Evolutionary conservation across 2,797 vertebrate species (phyloP).

Genomic region (Phaenicophaeus curvirostris): DNA sequence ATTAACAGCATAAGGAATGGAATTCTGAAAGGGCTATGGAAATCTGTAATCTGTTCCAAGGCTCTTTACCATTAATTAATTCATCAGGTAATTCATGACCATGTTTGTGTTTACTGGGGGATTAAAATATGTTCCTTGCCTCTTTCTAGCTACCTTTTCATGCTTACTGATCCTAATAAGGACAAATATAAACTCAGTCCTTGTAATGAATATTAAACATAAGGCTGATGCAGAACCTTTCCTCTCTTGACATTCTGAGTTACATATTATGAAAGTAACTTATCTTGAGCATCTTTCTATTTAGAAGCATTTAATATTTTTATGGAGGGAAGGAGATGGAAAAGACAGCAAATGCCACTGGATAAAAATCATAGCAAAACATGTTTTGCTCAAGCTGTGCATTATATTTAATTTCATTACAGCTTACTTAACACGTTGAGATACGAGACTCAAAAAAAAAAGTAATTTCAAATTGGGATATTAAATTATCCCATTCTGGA

Average conservation of each 20-base stretch:
- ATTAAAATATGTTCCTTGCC: neutral
- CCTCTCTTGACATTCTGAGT: neutral
- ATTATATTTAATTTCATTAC: neutral
- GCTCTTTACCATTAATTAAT: neutral
- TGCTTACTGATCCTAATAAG: neutral
- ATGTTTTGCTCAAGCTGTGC: neutral
- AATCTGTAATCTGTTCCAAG: neutral
- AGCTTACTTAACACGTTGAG: neutral
- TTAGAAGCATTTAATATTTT: neutral
- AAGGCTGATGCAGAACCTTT: neutral
- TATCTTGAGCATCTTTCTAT: neutral
- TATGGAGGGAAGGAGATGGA: neutral
- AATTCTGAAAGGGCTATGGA: neutral
- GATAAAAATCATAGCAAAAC: neutral
- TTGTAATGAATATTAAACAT: neutral
- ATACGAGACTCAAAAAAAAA: neutral
- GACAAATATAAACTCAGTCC: neutral
- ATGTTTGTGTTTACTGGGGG: neutral
- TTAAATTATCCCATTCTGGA: neutral
- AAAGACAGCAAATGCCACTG: neutral
- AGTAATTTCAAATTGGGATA: neutral
- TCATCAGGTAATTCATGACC: neutral
- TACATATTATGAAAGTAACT: neutral
- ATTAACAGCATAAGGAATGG: neutral
- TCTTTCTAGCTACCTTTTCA: neutral